Conservation (phyloP, 92 coral and sea anemone genomes). For the Anthopleura xanthogrammica region DNA sequence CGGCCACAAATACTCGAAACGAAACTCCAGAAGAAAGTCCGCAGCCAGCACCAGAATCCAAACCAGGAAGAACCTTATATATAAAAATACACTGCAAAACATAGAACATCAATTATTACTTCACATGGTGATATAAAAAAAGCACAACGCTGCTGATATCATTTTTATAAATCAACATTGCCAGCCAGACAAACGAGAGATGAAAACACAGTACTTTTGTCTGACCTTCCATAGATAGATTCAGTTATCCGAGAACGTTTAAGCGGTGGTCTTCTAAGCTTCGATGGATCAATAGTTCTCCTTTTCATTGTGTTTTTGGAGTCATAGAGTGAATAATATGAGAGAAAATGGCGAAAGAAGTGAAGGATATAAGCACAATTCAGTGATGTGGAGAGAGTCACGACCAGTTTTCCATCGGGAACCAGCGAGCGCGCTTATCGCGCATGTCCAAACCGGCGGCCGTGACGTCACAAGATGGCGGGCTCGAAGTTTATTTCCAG, state of each 20-base stretch:
- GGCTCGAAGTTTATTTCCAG: slow-evolving; percentile 3
- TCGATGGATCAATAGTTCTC: slow-evolving; percentile 98
- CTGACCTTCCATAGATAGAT: slow-evolving; percentile 99
- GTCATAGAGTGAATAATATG: slow-evolving; percentile 49
- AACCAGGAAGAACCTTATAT: slow-evolving; percentile 94
- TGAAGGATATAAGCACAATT: slow-evolving; percentile 1
- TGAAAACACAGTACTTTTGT: slow-evolving; percentile 10
- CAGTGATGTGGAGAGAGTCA: slow-evolving; percentile 26
- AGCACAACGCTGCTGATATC: slow-evolving; percentile 14
- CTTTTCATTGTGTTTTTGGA: slow-evolving; percentile 74
- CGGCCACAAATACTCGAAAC: slow-evolving; percentile 99
- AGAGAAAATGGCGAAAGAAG: slow-evolving; percentile 15
- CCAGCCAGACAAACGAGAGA: background rate
- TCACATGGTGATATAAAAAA: slow-evolving; percentile 28
- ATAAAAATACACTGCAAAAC: slow-evolving; percentile 86
- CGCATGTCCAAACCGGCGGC: slow-evolving; percentile 23
- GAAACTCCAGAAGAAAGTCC: slow-evolving; percentile 98
- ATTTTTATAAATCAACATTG: background rate
- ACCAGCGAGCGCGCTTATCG: slow-evolving; percentile 8
- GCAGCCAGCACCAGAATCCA: slow-evolving; percentile 98
- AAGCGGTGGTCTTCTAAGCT: slow-evolving; percentile 93
- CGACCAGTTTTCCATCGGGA: slow-evolving; percentile 37
- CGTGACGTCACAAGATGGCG: slow-evolving; percentile 56
- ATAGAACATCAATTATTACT: slow-evolving; percentile 39
- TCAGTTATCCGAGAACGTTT: slow-evolving; percentile 99